Evolutionary conservation across 1,140 invertebrate genomes (phyloP), one percentile per base, ranked within the genome.

Genomic region (Hypsibius dujardini): DNA sequence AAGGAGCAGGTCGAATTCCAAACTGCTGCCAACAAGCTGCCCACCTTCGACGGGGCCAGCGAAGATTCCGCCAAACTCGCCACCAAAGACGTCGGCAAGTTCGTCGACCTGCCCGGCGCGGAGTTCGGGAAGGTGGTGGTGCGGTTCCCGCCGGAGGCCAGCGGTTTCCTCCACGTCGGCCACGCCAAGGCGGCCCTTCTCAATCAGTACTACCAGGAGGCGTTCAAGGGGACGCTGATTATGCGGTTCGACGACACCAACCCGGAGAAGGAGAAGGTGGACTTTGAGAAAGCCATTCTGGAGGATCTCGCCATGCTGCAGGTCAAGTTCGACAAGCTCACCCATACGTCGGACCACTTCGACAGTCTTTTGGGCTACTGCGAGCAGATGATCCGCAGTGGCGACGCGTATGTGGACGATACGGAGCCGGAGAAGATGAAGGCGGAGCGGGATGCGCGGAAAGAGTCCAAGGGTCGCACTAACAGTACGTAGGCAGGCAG

Each of bases 201-300:
- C 1, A 99, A 99, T 82, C 92, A 98, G 76, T 90, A 98, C 80
- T 99, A 99, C 77, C 90, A 96, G 73, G 84, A 91, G 77, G 82
- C 85, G 15, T 98, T 96, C 79, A 83, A 97, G 77, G 96, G 96
- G 0, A 59, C 56, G 2, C 83, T 99, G 0, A 91, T 99, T 70
- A 94, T 99, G 91, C 84, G 96, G 75, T 99, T 99, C 82, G 96
- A 99, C 83, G 96, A 99, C 78, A 99, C 96, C 2, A 99, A 99
- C 82, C 96, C 96, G 47, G 95, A 92, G 1, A 99, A 99, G 79
- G 96, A 99, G 78, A 92, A 95, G 77, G 88, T 88, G n/a, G 89
- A 98, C 75, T 99, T 95, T 83, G 96, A 99, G 79, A 86, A 94
- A 82, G 85, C 84, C 74, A 71, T 71, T 74, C 46, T 46, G 42